A percentile compares a stretch with the other conserved stretches of the same genome.
Evolutionary conservation across 2,113 vertebrate genomes (phyloP).

Genomic region (Glaucomys volans): DNA sequence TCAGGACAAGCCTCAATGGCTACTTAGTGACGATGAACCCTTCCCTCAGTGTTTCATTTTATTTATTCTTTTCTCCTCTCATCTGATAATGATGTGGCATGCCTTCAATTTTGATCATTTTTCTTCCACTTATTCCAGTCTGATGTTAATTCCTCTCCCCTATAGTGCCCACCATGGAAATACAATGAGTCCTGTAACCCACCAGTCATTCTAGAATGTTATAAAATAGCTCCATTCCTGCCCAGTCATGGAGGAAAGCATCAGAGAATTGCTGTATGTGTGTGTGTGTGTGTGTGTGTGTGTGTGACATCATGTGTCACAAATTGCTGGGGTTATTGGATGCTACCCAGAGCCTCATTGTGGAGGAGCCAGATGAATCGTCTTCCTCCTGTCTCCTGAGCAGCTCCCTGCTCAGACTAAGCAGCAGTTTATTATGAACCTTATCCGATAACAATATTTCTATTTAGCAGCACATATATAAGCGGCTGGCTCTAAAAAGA

Average conservation of each 20-base stretch:
- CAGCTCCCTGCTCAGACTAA: not conserved
- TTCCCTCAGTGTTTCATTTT: not conserved
- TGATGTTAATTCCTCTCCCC: too few relatives aligned
- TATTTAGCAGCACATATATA: conserved; percentile 41
- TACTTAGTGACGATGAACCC: not conserved
- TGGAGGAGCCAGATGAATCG: not conserved
- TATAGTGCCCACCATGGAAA: not conserved
- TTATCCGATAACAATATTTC: conserved; percentile 47
- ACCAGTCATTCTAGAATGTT: not conserved
- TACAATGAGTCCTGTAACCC: not conserved
- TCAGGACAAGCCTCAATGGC: not conserved
- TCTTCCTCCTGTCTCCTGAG: not conserved
- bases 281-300: not conserved
- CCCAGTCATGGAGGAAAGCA: not conserved
- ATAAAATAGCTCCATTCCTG: not conserved
- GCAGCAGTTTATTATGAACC: conserved; percentile 44
- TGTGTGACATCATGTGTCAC: not conserved
- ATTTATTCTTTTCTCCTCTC: too few relatives aligned
- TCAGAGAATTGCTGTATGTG: not conserved
- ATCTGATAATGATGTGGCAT: too few relatives aligned
- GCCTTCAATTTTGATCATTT: too few relatives aligned
- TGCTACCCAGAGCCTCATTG: not conserved
- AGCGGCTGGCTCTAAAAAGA: conserved; percentile 36
- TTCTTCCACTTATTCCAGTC: too few relatives aligned
- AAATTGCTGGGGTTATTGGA: conserved; percentile 47